Evolutionary conservation across 2,888 invertebrate genomes (phyloP).

Genomic region (Cyaniris semiargus): DNA sequence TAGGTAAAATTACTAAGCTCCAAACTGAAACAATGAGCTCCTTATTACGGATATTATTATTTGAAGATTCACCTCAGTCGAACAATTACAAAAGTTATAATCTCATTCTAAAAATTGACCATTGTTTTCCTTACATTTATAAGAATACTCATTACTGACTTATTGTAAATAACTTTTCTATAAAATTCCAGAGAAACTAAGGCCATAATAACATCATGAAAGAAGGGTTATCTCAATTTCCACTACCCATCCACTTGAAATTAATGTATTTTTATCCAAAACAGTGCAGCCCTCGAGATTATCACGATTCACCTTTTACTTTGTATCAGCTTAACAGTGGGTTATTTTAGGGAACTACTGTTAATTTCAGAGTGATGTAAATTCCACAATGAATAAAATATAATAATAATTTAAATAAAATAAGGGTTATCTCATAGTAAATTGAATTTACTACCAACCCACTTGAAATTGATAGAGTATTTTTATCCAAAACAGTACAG

Average conservation of each 20-base stretch:
- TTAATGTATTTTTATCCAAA: not conserved
- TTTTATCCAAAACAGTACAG: conserved; percentile 11
- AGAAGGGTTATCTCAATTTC: not conserved
- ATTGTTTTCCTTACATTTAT: not conserved
- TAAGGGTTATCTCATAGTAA: not conserved
- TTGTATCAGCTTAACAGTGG: not conserved
- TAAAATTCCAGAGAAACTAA: not conserved
- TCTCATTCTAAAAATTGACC: not conserved
- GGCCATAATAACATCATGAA: not conserved
- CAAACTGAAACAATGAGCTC: not conserved
- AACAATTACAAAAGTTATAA: not conserved
- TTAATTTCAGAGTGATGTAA: not conserved
- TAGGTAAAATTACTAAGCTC: not conserved
- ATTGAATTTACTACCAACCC: not conserved
- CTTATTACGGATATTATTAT: not conserved
- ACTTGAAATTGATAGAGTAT: conserved; percentile 21
- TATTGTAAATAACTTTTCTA: not conserved
- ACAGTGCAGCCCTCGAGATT: not conserved
- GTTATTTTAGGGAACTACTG: not conserved
- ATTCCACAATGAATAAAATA: not conserved
- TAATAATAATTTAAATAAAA: not conserved
- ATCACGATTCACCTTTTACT: not conserved
- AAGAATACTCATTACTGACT: not conserved
- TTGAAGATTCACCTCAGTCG: not conserved
- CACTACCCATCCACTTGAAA: not conserved